phyloP scores from a whole-genome alignment of 2,113 vertebrate genomes.

The Periophthalmus modestus region DNA sequence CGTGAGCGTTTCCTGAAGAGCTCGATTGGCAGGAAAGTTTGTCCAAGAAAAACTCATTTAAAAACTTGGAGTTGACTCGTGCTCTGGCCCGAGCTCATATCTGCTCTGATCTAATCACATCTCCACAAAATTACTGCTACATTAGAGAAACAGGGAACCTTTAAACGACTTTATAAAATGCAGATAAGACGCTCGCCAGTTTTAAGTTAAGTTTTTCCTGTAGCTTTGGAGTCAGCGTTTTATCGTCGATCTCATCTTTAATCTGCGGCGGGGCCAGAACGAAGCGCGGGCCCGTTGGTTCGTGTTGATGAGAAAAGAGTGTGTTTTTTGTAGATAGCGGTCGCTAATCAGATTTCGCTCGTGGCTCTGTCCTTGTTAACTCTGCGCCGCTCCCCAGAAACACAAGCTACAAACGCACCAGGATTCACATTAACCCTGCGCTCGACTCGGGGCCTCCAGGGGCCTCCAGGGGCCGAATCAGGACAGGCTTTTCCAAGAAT shows the following conservation, averaged over 20 bases:
- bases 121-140: conserved; percentile 3
- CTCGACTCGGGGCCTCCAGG: too few relatives aligned
- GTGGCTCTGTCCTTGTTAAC: conserved; percentile 52
- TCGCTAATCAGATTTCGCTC: conserved; percentile 60
- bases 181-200: conserved; percentile 3
- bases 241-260: conserved; percentile 55
- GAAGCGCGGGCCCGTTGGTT: conserved; percentile 25
- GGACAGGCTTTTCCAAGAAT: too few relatives aligned
- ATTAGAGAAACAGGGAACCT: conserved; percentile 10
- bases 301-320: not conserved
- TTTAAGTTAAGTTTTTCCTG: not conserved
- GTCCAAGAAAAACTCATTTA: not conserved
- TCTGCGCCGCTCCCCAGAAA: conserved; percentile 36
- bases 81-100: too few relatives aligned
- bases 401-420: not conserved
- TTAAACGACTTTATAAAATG: conserved; percentile 11
- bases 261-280: conserved; percentile 48
- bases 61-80: not conserved
- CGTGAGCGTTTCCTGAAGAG: not conserved
- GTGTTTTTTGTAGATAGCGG: conserved; percentile 58
- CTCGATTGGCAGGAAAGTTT: not conserved
- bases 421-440: not conserved
- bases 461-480: too few relatives aligned
- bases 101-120: conserved; percentile 12
- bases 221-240: conserved; percentile 18